Base-by-base conservation (phyloP, 2,888 invertebrate genomes). In the Synergus umbraculus region DNA sequence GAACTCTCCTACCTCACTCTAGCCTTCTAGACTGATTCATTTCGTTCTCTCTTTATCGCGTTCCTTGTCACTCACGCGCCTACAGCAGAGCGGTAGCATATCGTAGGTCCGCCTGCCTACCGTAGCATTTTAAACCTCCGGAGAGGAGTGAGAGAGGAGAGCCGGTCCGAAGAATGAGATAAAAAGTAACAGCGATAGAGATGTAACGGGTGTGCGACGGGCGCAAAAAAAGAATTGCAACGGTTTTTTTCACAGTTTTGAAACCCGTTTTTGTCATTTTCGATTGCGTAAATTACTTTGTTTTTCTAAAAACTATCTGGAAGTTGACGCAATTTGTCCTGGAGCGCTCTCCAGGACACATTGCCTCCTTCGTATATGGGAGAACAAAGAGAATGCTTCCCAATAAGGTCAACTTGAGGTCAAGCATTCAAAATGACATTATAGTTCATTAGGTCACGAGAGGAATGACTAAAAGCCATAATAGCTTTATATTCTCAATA, bases 101-200 rank as follows among this genome's bases (percentile, higher is more conserved):
- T 87, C 86, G 85, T 84, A 83, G 83, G 82, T 80, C 82, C 82
- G 29, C 29, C 29, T 81, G 84, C 84, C 84, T 83, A 86, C 84
- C 82, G 83, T 81, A 86, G 86, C 87, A 87, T 88, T 87, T 87
- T 83, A 85, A 81, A 85, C 83, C 78, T 81, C 84, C 81, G 80
- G 67, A 73, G 69, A 63, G 63, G 77, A 58, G 77, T 5, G 54
- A 67, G 58, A 22, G 49, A 64, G 67, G 44, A 46, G 65, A 49
- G 58, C 54, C 80, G 58, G 76, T 18, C 76, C 54, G 54, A 78
- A 41, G 65, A 76, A 58, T 43, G 60, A 78, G 81, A 82, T 73
- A 73, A 82, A 81, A 79, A 82, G 81, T 76, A 82, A 83, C 77
- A 76, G 82, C 82, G 78, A 80, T 78, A 79, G 81, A 81, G 83